These are phyloP conservation scores for Papilio dardanus DNA, from an alignment of 1,140 invertebrate species.

Conservation along the genomic window DNA sequence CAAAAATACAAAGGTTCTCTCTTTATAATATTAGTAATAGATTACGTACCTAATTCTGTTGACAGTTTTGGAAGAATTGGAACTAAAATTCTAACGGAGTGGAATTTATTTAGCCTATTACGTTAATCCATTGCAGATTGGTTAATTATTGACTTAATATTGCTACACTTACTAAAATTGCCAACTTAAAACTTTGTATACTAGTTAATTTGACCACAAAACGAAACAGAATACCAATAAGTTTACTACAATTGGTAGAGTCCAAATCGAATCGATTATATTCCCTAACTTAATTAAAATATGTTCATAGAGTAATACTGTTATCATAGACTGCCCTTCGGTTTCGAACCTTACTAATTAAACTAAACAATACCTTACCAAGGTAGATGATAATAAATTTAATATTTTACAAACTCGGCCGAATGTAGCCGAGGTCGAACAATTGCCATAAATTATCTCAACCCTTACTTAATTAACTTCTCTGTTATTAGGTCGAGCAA, in stretches of 20 bases:
- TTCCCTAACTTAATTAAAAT: background rate
- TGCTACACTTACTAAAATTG: background rate
- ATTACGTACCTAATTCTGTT: background rate
- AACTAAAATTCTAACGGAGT: no score
- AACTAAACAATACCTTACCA: conserved; percentile 29
- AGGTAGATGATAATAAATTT: conserved; percentile 30
- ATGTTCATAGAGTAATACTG: conserved; percentile 3
- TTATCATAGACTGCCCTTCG: background rate
- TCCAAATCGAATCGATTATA: background rate
- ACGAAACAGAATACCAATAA: background rate
- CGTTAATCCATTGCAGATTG: no score
- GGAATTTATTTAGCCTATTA: no score
- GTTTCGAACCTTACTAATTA: conserved; percentile 27
- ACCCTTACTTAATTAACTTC: conserved; percentile 12
- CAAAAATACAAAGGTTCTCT: no score
- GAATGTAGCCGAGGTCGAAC: conserved; percentile 9
- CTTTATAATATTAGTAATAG: no score
- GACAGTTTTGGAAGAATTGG: no score
- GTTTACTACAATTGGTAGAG: background rate
- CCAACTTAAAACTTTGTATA: background rate
- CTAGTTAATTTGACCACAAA: background rate
- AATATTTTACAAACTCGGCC: conserved; percentile 3
- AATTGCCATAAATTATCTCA: conserved; percentile 15
- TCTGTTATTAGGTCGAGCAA: background rate
- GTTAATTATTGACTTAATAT: no score